These are phyloP conservation scores for Cosmia pyralina DNA, from an alignment of 2,888 invertebrate genomes.

Conservation along the genomic window DNA sequence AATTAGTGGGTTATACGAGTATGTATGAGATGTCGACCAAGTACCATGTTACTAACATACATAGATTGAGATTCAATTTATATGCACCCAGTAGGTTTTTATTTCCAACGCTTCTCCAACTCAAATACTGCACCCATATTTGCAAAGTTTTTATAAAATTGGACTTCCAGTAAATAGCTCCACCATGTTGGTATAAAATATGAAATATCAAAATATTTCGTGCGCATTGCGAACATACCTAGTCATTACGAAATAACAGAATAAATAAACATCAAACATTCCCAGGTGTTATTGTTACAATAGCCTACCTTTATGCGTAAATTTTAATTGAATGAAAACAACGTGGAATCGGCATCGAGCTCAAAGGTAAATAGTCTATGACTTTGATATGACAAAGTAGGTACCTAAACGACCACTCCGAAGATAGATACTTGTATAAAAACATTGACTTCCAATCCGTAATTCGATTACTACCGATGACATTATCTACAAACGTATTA, in stretches of 20 bases:
- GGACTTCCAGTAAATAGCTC: conserved; percentile 25
- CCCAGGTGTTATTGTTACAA: conserved; percentile 49
- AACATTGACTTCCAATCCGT: conserved; percentile 42
- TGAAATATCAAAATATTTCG: conserved; percentile 41
- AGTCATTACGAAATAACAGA: conserved; percentile 47
- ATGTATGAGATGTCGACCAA: not conserved
- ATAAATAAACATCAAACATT: conserved; percentile 52
- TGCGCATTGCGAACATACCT: conserved; percentile 26
- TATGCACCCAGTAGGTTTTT: not conserved
- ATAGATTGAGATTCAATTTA: not conserved
- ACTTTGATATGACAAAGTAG: conserved; percentile 45
- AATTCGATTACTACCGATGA: conserved; percentile 34
- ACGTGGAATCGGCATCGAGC: conserved; percentile 36
- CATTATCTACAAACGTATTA: conserved; percentile 4
- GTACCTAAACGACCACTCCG: not conserved
- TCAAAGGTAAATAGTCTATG: conserved; percentile 36
- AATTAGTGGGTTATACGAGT: conserved; percentile 17
- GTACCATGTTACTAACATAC: not conserved
- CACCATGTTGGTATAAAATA: conserved; percentile 33
- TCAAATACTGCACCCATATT: conserved; percentile 20
- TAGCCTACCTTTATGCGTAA: conserved; percentile 51
- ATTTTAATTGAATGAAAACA: conserved; percentile 65
- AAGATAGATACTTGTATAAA: conserved; percentile 34
- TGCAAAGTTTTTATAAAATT: conserved; percentile 21
- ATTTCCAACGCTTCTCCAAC: conserved; percentile 11